phyloP scores from a whole-genome alignment of 1,140 invertebrate species.

The Liolophura sinensis region DNA sequence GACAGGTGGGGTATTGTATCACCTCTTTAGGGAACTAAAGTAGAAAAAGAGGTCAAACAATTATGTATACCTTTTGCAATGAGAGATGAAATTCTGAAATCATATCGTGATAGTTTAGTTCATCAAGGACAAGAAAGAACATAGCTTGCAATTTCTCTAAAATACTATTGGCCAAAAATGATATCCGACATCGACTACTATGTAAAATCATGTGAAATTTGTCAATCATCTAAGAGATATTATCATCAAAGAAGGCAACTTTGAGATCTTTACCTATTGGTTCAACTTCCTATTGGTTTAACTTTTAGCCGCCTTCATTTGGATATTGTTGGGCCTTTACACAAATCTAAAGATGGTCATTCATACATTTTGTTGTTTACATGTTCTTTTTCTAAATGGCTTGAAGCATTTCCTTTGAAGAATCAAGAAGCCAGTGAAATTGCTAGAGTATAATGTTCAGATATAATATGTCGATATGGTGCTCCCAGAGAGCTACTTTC shows the following conservation, averaged over 20 bases:
- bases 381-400: conserved; percentile 8
- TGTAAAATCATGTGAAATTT: neutral
- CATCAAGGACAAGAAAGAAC: too few species aligned
- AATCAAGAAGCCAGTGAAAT: conserved; percentile 6
- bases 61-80: too few species aligned
- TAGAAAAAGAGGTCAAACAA: too few species aligned
- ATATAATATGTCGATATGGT: neutral
- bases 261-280: neutral
- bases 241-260: conserved; percentile 4
- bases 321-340: neutral
- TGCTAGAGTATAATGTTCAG: neutral
- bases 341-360: neutral
- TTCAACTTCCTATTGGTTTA: conserved; percentile 1
- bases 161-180: too few species aligned
- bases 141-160: too few species aligned
- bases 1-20: too few species aligned
- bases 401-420: neutral
- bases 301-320: conserved; percentile 6
- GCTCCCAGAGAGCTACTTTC: conserved; percentile 3
- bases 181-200: neutral
- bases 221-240: neutral
- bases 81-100: too few species aligned
- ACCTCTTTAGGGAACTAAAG: too few species aligned
- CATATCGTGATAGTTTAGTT: too few species aligned
- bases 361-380: conserved; percentile 8